Evolutionary conservation across 1,140 invertebrate genomes (phyloP).

Genomic region (Trissolcus basalis): DNA sequence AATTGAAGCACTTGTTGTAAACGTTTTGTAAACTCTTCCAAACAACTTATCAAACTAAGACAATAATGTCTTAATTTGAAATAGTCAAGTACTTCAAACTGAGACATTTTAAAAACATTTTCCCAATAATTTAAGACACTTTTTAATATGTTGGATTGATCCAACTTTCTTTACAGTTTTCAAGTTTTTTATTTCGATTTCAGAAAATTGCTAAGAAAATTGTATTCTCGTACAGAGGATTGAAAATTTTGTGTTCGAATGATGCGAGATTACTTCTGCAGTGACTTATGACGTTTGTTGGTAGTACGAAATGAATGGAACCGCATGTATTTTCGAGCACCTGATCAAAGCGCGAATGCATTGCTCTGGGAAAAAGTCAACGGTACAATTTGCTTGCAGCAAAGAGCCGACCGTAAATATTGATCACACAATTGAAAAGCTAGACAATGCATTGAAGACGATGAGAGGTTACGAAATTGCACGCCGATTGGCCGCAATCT

Average conservation of each 20-base stretch:
- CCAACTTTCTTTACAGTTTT: too few relatives aligned
- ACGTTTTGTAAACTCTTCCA: too few relatives aligned
- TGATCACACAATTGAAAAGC: slow-evolving; percentile 23
- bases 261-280: background rate
- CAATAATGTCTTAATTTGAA: too few relatives aligned
- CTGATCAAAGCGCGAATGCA: slow-evolving; percentile 34
- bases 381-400: slow-evolving; percentile 21
- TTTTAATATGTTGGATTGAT: too few relatives aligned
- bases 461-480: slow-evolving; percentile 25
- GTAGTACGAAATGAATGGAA: background rate
- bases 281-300: background rate
- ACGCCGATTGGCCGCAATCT: slow-evolving; percentile 21
- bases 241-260: background rate
- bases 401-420: slow-evolving; percentile 45
- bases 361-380: slow-evolving; percentile 17
- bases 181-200: too few relatives aligned
- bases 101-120: too few relatives aligned
- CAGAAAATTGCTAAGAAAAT: too few relatives aligned
- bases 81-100: too few relatives aligned
- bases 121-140: too few relatives aligned
- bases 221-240: too few relatives aligned
- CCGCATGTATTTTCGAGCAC: background rate
- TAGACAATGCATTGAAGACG: slow-evolving; percentile 45
- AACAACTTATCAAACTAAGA: too few relatives aligned
- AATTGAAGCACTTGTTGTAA: too few relatives aligned